Evolutionary conservation across 2,888 invertebrate species (phyloP).

Genomic region (Oxytorus armatus): DNA sequence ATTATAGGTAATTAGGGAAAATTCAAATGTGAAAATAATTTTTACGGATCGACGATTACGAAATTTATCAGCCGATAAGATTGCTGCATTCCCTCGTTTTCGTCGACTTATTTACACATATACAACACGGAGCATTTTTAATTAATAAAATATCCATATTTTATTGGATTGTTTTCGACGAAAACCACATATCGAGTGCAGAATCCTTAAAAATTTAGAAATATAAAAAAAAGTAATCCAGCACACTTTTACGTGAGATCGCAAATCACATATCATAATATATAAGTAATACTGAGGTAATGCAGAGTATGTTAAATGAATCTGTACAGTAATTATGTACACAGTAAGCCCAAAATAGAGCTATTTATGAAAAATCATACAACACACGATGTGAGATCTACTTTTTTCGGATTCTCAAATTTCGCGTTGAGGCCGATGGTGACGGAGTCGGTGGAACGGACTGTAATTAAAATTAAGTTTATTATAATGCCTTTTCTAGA

Average conservation of each 20-base stretch:
- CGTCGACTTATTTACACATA: too few species aligned
- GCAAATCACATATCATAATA: slow-evolving; percentile 6
- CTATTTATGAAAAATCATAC: too few species aligned
- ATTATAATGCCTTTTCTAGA: not conserved
- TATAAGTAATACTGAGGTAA: slow-evolving; percentile 47
- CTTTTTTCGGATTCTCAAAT: slow-evolving; percentile 70
- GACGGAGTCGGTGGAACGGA: slow-evolving; percentile 59
- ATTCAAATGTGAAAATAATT: too few species aligned
- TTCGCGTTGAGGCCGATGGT: slow-evolving; percentile 67
- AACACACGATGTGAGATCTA: slow-evolving; percentile 1
- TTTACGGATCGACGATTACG: too few species aligned
- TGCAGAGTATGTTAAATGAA: slow-evolving; percentile 8
- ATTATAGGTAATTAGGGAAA: too few species aligned
- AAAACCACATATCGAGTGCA: not conserved
- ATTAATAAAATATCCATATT: too few species aligned
- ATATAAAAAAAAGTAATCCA: not conserved
- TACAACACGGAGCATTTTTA: too few species aligned
- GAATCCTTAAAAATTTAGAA: not conserved
- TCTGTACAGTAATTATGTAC: slow-evolving; percentile 35
- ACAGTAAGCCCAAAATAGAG: not conserved
- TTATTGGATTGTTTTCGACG: not conserved
- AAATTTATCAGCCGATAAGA: too few species aligned
- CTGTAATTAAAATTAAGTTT: slow-evolving; percentile 13
- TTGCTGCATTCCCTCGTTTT: too few species aligned
- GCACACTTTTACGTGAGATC: not conserved